Conservation (phyloP, 2,888 invertebrate genomes). For the Leptothorax acervorum region DNA sequence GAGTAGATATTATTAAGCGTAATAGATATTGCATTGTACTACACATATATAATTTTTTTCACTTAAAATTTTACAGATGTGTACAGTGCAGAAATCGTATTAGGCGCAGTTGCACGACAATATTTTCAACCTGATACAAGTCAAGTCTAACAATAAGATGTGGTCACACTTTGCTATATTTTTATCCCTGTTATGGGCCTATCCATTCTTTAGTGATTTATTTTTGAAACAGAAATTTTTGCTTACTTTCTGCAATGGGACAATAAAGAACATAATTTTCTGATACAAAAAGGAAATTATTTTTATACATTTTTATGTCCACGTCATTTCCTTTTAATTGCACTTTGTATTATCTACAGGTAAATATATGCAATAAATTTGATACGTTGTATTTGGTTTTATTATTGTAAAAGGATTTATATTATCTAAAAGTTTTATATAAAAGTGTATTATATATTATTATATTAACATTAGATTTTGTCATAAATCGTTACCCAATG, state of each 20-base stretch:
- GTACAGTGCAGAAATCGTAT: slow-evolving; percentile 84
- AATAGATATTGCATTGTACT: not conserved
- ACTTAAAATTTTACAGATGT: slow-evolving; percentile 78
- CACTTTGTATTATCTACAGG: not conserved
- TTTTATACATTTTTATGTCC: slow-evolving; percentile 51
- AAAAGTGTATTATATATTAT: not conserved
- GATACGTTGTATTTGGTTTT: not conserved
- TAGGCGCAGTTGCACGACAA: slow-evolving; percentile 83
- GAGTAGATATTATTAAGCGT: not conserved
- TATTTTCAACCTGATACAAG: slow-evolving; percentile 80
- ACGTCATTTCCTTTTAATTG: not conserved
- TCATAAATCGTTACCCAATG: not conserved
- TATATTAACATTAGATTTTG: not conserved
- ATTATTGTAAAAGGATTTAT: slow-evolving; percentile 1
- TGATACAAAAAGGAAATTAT: slow-evolving; percentile 65
- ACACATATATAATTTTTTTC: slow-evolving; percentile 32
- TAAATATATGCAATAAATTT: not conserved
- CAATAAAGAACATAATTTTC: slow-evolving; percentile 81
- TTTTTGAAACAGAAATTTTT: slow-evolving; percentile 75
- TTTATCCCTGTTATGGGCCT: slow-evolving; percentile 62
- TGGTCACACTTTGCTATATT: slow-evolving; percentile 60
- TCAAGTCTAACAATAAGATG: slow-evolving; percentile 69
- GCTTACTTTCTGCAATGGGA: slow-evolving; percentile 79
- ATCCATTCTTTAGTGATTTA: slow-evolving; percentile 71
- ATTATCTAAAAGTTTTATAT: not conserved